Base-by-base conservation (phyloP, 2,113 vertebrate genomes). In the Phoenicopterus ruber region DNA sequence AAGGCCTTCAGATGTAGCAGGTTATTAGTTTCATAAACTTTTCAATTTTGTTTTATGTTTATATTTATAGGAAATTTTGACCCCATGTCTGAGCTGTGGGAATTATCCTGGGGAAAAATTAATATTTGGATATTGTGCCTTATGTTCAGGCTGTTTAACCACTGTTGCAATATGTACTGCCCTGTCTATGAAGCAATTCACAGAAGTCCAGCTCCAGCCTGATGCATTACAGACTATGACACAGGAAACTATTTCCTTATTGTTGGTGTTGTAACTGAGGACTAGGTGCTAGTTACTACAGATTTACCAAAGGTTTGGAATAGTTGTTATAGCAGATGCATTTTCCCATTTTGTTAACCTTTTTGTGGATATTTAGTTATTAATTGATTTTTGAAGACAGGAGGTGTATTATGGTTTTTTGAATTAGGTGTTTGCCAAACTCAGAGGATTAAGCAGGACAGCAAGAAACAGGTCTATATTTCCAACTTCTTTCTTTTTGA, bases 371-470 rank as follows among this genome's bases (percentile, higher is more conserved):
- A 66, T 76, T 47, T 55, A 57, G 21, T 32, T 67, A 28, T 17
- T 50, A 67, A n/a, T 21, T 55, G 13, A n/a, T 82, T 90, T 86
- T 78, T 61, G 13, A 50, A 86, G 13, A 25, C 49, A 65, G 26
- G 28, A 90, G 8, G 9, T 50, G 31, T 76, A 14, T 57, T 47
- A 18, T 5, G 11, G 1, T 72, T 82, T 59, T 82, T 38, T 47
- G 1, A 72, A 44, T 32, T 31, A 66, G 12, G 8, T 0, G 0
- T 18, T 61, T 71, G 11, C 7, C 18, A 50, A 31, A 59, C 7
- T 54, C 14, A 55, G 38, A 54, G 17, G 11, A 50, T 81, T 59
- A 85, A 61, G 11, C 26, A 49, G 25, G 28, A 54, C 17, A 38
- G 10, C 10, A 59, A 59, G 34, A 80, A 84, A 42, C 10, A 59